Evolutionary conservation across 2,888 invertebrate species (phyloP).

Genomic region (Azorinus chamasolen): DNA sequence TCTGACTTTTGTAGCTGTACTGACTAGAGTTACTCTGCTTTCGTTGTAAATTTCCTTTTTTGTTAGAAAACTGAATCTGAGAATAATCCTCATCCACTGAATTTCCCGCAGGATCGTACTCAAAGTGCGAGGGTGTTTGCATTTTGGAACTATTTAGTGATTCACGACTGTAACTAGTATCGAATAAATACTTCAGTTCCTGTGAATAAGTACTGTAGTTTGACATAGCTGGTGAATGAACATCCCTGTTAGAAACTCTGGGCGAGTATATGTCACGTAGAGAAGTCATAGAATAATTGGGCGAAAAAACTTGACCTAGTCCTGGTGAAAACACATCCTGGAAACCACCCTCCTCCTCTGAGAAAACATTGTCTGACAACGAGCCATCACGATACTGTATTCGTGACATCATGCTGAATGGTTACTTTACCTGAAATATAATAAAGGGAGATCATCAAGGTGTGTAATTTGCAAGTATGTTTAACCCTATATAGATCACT

Average conservation of each 20-base stretch:
- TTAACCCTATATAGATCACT: no score
- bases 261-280: slow-evolving; percentile 54
- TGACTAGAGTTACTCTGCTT: slow-evolving; percentile 63
- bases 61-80: slow-evolving; percentile 65
- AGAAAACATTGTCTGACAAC: slow-evolving; percentile 57
- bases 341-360: slow-evolving; percentile 52
- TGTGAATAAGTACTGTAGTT: slow-evolving; percentile 78
- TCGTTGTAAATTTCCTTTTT: slow-evolving; percentile 50
- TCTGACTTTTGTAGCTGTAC: slow-evolving; percentile 54
- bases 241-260: slow-evolving; percentile 36
- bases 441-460: no score
- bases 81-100: slow-evolving; percentile 65
- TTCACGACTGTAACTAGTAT: slow-evolving; percentile 50
- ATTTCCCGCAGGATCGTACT: slow-evolving; percentile 45
- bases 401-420: slow-evolving; percentile 26
- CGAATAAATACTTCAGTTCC: slow-evolving; percentile 75
- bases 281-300: slow-evolving; percentile 53
- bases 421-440: no score
- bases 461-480: no score
- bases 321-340: slow-evolving; percentile 47
- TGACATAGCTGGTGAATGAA: slow-evolving; percentile 72
- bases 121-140: slow-evolving; percentile 19
- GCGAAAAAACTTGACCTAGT: slow-evolving; percentile 41
- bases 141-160: slow-evolving; percentile 7
- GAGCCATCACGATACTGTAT: slow-evolving; percentile 49